Conservation (phyloP, 2,113 vertebrate genomes). For the Hemicordylus capensis region DNA sequence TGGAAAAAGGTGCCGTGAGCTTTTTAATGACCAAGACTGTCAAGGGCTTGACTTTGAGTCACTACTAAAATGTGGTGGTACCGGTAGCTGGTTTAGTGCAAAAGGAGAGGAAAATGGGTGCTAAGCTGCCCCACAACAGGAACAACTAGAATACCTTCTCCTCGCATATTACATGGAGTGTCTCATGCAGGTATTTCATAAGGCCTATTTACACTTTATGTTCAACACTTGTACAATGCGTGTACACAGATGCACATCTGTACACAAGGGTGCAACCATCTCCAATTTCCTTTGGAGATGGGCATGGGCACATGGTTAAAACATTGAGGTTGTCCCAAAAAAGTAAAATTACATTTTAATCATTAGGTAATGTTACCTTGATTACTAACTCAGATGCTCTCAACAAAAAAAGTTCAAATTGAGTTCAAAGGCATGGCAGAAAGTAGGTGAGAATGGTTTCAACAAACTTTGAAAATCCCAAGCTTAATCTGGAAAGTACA, state of each 20-base stretch:
- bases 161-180: too few relatives aligned
- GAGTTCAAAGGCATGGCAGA: background rate
- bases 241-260: too few relatives aligned
- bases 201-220: too few relatives aligned
- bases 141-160: background rate
- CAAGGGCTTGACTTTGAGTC: background rate
- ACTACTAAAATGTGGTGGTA: background rate
- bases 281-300: background rate
- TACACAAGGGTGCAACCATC: background rate
- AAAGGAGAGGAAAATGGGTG: background rate
- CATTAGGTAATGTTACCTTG: slow-evolving; percentile 14
- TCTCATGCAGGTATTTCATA: too few relatives aligned
- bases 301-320: too few relatives aligned
- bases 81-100: too few relatives aligned
- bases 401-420: background rate
- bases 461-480: background rate
- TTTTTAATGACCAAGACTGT: background rate
- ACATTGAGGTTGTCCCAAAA: background rate
- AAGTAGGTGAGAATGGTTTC: background rate
- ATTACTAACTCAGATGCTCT: slow-evolving; percentile 7
- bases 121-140: background rate
- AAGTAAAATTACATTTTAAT: slow-evolving; percentile 11
- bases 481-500: background rate
- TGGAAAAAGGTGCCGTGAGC: background rate
- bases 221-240: too few relatives aligned